A percentile compares a stretch with the other conserved stretches of the same genome.
Conservation (phyloP, 2,888 invertebrate genomes). For the Drosophila paramelanica region DNA sequence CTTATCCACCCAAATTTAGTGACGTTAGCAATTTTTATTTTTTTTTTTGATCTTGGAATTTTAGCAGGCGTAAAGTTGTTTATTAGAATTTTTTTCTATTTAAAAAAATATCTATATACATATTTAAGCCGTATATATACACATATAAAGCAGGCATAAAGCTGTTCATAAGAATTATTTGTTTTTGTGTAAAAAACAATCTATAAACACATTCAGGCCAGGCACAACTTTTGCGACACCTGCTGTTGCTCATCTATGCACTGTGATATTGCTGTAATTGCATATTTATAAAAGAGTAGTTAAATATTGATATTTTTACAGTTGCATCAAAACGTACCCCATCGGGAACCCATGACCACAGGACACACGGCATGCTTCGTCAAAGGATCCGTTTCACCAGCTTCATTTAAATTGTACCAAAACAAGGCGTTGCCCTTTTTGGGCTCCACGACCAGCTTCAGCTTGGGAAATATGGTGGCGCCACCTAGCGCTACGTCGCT, state of each 20-base stretch:
- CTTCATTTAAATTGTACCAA: constrained; percentile 43
- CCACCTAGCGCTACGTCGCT: constrained; percentile 53
- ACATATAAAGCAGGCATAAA: constrained; percentile 13
- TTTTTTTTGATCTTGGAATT: too few relatives aligned
- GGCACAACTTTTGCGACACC: constrained; percentile 22
- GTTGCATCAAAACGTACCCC: constrained; percentile 36
- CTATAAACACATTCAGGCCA: constrained; percentile 19
- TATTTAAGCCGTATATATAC: constrained; percentile 8
- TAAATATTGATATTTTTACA: neutral
- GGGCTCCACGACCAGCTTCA: constrained; percentile 33
- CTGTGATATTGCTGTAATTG: constrained; percentile 42
- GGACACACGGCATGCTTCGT: constrained; percentile 46
- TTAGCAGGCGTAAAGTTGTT: too few relatives aligned
- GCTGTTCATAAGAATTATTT: constrained; percentile 38
- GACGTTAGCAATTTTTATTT: constrained; percentile 59
- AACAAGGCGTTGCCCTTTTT: constrained; percentile 39
- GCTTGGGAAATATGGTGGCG: constrained; percentile 44
- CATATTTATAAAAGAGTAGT: neutral
- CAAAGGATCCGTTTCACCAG: constrained; percentile 10
- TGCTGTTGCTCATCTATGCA: constrained; percentile 27
- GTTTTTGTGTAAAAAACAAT: neutral
- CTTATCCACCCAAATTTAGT: constrained; percentile 46
- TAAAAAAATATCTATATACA: neutral
- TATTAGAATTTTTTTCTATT: constrained; percentile 7
- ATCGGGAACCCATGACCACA: constrained; percentile 47